Evolutionary conservation across 2,888 invertebrate genomes (phyloP).

Genomic region (Acanthosepion pharaonis): DNA sequence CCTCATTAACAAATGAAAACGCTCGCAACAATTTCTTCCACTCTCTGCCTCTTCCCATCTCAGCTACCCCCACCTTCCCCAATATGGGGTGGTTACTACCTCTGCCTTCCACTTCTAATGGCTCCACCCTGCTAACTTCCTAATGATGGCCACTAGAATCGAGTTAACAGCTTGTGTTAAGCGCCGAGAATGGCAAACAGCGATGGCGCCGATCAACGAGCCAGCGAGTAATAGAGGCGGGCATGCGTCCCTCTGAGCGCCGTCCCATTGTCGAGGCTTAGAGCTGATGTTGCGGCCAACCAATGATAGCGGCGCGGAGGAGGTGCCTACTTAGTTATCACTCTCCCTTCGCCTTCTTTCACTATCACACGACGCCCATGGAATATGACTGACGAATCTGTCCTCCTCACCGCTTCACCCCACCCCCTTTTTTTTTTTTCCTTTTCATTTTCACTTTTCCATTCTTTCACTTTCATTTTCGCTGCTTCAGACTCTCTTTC

Average conservation of each 20-base stretch:
- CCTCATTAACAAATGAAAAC: constrained; percentile 33
- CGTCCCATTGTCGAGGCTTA: constrained; percentile 22
- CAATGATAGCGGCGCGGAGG: constrained; percentile 21
- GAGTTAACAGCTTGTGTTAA: constrained; percentile 33
- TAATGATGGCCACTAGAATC: constrained; percentile 33
- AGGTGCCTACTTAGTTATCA: background rate
- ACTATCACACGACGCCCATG: background rate
- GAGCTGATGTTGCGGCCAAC: background rate
- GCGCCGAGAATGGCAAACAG: background rate
- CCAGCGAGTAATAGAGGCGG: constrained; percentile 7
- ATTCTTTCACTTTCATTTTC: background rate
- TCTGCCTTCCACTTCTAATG: background rate
- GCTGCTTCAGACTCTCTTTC: background rate
- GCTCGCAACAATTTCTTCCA: background rate
- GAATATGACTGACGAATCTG: background rate
- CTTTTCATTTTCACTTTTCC: background rate
- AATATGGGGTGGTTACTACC: background rate
- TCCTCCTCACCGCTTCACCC: background rate
- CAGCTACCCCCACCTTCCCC: rapidly evolving
- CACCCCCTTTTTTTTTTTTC: too few species aligned
- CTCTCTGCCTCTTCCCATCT: background rate
- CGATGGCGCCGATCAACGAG: constrained; percentile 2
- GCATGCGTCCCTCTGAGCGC: background rate
- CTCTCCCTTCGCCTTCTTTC: background rate
- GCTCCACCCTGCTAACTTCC: constrained; percentile 33